Percentiles rank a stretch among this genome's conserved stretches.
These are phyloP conservation scores for Fragum sueziense DNA, from an alignment of 2,888 invertebrate species.

Conservation along the genomic window DNA sequence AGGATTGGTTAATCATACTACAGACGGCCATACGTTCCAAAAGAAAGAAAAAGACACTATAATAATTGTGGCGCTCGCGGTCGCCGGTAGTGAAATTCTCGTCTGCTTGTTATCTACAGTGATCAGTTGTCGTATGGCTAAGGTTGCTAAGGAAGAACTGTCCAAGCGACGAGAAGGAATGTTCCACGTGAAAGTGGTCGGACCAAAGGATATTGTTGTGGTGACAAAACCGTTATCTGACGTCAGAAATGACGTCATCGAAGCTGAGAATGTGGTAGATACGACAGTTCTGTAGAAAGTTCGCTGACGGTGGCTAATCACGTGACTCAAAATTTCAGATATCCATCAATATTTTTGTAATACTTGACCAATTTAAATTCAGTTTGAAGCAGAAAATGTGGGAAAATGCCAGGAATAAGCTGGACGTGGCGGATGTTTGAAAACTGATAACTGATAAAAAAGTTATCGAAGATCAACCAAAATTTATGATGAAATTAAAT, in stretches of 20 bases:
- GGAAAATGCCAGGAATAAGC: too few relatives aligned
- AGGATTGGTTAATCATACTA: slow-evolving; percentile 82
- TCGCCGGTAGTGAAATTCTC: slow-evolving; percentile 80
- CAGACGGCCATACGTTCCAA: slow-evolving; percentile 82
- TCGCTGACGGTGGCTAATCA: too few relatives aligned
- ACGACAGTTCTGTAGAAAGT: slow-evolving; percentile 34
- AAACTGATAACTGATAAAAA: too few relatives aligned
- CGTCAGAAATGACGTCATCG: slow-evolving; percentile 62
- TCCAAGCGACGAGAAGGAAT: slow-evolving; percentile 81
- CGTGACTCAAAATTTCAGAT: too few relatives aligned
- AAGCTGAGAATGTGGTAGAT: slow-evolving; percentile 43
- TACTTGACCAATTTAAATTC: too few relatives aligned
- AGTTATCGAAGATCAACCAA: too few relatives aligned
- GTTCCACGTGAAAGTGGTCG: slow-evolving; percentile 82
- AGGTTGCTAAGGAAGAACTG: slow-evolving; percentile 81
- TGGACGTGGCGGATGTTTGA: too few relatives aligned
- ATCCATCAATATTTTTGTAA: too few relatives aligned
- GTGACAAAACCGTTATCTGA: slow-evolving; percentile 73
- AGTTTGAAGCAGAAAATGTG: too few relatives aligned
- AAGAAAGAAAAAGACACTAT: slow-evolving; percentile 81
- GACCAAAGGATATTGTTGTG: slow-evolving; percentile 82
- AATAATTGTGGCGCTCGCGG: slow-evolving; percentile 79
- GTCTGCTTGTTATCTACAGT: slow-evolving; percentile 80
- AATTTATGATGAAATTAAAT: too few relatives aligned
- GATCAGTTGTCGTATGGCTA: slow-evolving; percentile 81